Conservation (phyloP, 35 echinoderm and acorn worm genomes). For the Chiridota heheva region DNA sequence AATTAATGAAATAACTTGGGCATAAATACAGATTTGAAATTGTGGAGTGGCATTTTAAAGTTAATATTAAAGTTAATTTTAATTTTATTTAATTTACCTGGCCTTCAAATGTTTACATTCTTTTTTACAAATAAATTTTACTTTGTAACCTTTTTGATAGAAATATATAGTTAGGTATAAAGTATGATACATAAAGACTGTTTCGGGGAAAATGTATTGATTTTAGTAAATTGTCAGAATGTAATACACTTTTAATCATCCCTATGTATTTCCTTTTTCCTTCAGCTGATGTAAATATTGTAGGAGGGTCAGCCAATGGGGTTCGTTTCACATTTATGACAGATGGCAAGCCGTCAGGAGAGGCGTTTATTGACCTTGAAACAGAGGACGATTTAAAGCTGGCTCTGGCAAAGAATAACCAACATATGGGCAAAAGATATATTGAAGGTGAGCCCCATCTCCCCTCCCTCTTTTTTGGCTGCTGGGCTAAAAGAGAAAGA, state of each 20-base stretch:
- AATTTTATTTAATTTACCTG: too few species aligned
- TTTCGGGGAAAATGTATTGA: background rate
- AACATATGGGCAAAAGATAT: slow-evolving; percentile 85
- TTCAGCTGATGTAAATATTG: slow-evolving; percentile 58
- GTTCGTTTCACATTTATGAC: slow-evolving; percentile 83
- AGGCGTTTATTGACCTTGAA: slow-evolving; percentile 88
- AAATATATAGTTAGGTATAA: background rate
- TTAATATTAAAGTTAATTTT: too few species aligned
- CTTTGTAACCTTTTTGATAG: background rate
- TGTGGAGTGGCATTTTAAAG: too few species aligned
- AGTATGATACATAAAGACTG: background rate
- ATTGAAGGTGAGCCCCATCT: slow-evolving; percentile 74
- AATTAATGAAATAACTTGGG: too few species aligned
- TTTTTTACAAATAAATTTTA: background rate
- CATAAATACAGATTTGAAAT: too few species aligned
- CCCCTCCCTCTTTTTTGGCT: too few species aligned
- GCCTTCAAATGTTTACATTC: background rate
- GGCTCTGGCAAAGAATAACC: slow-evolving; percentile 81
- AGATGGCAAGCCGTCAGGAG: slow-evolving; percentile 72
- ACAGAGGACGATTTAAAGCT: slow-evolving; percentile 48
- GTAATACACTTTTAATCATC: background rate
- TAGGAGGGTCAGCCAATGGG: slow-evolving; percentile 35
- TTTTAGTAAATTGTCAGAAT: background rate
- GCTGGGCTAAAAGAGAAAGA: background rate
- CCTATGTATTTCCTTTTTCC: background rate